A percentile compares a stretch with the other conserved stretches of the same genome.
Evolutionary conservation across 2,888 invertebrate genomes (phyloP).

Genomic region (Aricia artaxerxes): DNA sequence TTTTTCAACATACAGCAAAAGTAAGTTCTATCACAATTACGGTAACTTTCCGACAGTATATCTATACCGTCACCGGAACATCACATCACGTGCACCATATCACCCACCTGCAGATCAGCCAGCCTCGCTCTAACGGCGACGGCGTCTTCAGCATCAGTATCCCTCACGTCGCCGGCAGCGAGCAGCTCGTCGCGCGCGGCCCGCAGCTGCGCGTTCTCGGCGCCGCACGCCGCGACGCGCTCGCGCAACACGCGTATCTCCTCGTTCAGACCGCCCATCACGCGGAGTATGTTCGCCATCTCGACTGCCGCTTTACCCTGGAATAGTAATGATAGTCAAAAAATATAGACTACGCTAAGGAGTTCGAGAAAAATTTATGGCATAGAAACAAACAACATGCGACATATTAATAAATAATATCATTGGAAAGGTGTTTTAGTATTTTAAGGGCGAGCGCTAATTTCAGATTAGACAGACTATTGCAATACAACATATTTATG

Average conservation of each 20-base stretch:
- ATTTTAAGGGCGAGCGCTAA: too few relatives aligned
- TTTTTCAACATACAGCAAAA: too few relatives aligned
- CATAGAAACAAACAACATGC: too few relatives aligned
- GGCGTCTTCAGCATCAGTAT: slow-evolving; percentile 51
- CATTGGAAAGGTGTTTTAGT: too few relatives aligned
- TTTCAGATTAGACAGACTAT: too few relatives aligned
- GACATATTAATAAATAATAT: too few relatives aligned
- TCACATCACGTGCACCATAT: neutral
- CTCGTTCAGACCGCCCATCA: slow-evolving; percentile 73
- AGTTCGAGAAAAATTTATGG: too few relatives aligned
- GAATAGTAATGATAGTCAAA: slow-evolving; percentile 14
- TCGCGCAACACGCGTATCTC: slow-evolving; percentile 69
- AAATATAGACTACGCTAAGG: neutral
- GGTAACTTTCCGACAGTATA: too few relatives aligned
- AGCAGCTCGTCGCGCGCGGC: slow-evolving; percentile 67
- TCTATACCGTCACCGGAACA: neutral
- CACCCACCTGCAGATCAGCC: slow-evolving; percentile 63
- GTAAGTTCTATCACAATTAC: too few relatives aligned
- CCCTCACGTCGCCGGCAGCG: slow-evolving; percentile 53
- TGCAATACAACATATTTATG: too few relatives aligned
- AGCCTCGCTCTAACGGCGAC: slow-evolving; percentile 55
- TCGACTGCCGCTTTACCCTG: slow-evolving; percentile 69
- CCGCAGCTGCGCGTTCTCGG: slow-evolving; percentile 65
- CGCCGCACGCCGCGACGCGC: slow-evolving; percentile 52
- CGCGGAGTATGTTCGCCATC: slow-evolving; percentile 70